Percentiles rank a stretch among this genome's conserved stretches.
Conservation (phyloP, 2,888 invertebrate genomes). For the Lithosia quadra region DNA sequence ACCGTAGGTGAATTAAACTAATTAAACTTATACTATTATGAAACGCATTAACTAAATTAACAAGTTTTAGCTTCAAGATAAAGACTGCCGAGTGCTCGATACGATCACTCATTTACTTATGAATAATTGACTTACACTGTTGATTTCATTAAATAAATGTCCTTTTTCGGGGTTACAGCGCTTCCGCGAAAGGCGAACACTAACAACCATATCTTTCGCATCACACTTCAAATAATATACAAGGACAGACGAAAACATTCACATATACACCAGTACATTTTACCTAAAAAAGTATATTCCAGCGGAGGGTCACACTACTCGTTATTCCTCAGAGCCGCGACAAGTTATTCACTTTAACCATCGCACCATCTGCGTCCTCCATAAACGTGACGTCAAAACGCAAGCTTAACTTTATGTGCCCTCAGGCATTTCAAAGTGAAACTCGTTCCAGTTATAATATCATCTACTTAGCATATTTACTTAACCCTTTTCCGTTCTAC, state of each 20-base stretch:
- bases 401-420: conserved; percentile 26
- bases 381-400: conserved; percentile 13
- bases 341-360: conserved; percentile 3
- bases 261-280: neutral
- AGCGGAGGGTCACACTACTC: neutral
- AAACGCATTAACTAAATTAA: conserved; percentile 38
- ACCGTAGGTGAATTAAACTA: neutral
- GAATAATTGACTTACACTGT: conserved; percentile 47
- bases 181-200: too few species aligned
- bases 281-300: neutral
- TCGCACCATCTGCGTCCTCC: neutral
- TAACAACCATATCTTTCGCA: neutral
- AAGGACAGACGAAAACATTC: neutral
- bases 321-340: neutral
- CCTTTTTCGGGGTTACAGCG: conserved; percentile 37
- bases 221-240: neutral
- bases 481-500: conserved; percentile 52
- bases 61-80: conserved; percentile 24
- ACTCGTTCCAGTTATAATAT: conserved; percentile 50
- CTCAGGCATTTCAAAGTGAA: conserved; percentile 36
- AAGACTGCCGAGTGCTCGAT: conserved; percentile 29
- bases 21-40: too few species aligned
- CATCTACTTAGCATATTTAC: conserved; percentile 62
- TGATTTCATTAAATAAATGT: conserved; percentile 52
- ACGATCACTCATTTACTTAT: conserved; percentile 50